phyloP scores from a whole-genome alignment of 2,113 vertebrate species.

The Brachypodius melanocephalos region DNA sequence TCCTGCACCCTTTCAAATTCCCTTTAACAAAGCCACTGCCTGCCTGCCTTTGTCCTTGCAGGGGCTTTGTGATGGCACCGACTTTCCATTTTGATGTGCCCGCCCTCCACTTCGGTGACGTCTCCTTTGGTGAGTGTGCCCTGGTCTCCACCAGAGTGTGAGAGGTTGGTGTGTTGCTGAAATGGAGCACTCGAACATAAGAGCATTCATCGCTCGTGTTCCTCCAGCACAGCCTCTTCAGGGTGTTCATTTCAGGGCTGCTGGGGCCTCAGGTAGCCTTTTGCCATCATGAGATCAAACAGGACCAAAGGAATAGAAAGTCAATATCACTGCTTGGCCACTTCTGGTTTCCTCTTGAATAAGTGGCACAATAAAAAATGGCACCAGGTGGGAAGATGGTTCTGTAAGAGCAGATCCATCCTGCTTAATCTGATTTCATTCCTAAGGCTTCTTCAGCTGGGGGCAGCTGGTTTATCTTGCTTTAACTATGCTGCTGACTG shows the following conservation, averaged over 20 bases:
- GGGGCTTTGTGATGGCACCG: constrained; percentile 82
- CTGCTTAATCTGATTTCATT: background rate
- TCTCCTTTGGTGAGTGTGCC: constrained; percentile 84
- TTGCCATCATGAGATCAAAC: background rate
- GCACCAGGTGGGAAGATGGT: background rate
- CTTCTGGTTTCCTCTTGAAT: background rate
- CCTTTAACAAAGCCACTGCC: background rate
- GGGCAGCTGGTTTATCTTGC: background rate
- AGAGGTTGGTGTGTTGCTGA: background rate
- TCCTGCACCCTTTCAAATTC: background rate
- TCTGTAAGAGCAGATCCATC: background rate
- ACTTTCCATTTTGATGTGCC: constrained; percentile 83
- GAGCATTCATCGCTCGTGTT: background rate
- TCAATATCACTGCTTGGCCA: background rate
- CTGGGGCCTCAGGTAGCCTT: background rate
- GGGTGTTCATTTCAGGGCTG: background rate
- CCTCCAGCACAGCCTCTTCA: background rate
- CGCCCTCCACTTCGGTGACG: constrained; percentile 80
- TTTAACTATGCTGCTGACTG: background rate
- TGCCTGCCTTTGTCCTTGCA: constrained; percentile 47
- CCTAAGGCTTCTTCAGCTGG: background rate
- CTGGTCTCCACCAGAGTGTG: background rate
- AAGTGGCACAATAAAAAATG: background rate
- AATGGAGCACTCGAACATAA: background rate
- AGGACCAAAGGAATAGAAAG: background rate